Percentiles rank a stretch among this genome's conserved stretches.
These are phyloP conservation scores for Thereva unica DNA, from an alignment of 2,888 invertebrate species.

Conservation along the genomic window DNA sequence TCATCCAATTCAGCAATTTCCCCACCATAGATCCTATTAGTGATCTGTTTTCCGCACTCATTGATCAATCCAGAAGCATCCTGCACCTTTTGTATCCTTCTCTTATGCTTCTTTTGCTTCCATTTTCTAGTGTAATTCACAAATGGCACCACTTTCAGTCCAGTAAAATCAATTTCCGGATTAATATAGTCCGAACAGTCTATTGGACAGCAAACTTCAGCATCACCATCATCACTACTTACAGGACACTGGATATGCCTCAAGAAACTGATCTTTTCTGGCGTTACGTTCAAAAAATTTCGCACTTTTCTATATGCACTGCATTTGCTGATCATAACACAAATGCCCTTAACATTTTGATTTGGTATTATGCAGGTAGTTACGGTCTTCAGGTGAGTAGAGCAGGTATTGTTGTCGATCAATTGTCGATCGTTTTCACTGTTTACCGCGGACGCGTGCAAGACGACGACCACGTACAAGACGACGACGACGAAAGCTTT, in stretches of 20 bases:
- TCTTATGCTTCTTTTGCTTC: background rate
- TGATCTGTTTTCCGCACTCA: conserved; percentile 62
- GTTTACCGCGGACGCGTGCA: conserved; percentile 36
- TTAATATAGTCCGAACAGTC: conserved; percentile 16
- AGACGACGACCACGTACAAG: conserved; percentile 38
- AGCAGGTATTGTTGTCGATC: conserved; percentile 20
- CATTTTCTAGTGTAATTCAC: background rate
- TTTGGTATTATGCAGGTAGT: conserved; percentile 55
- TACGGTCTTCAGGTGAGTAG: background rate
- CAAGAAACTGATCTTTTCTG: conserved; percentile 53
- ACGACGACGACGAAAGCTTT: conserved; percentile 14
- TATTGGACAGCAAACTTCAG: conserved; percentile 12
- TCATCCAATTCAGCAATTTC: conserved; percentile 66
- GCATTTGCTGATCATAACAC: conserved; percentile 50
- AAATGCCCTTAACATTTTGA: conserved; percentile 52
- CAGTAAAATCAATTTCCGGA: background rate
- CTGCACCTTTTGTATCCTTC: conserved; percentile 44
- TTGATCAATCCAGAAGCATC: conserved; percentile 50
- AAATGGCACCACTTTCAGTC: too few species aligned
- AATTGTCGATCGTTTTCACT: conserved; percentile 32
- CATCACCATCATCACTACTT: conserved; percentile 41
- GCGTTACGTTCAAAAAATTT: conserved; percentile 49
- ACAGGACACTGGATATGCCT: conserved; percentile 53
- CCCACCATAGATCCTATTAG: conserved; percentile 66
- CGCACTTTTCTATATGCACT: conserved; percentile 52